Evolutionary conservation across 2,888 invertebrate species (phyloP), one percentile per base, ranked within the genome.

Genomic region (Ichneumoninae sp.): DNA sequence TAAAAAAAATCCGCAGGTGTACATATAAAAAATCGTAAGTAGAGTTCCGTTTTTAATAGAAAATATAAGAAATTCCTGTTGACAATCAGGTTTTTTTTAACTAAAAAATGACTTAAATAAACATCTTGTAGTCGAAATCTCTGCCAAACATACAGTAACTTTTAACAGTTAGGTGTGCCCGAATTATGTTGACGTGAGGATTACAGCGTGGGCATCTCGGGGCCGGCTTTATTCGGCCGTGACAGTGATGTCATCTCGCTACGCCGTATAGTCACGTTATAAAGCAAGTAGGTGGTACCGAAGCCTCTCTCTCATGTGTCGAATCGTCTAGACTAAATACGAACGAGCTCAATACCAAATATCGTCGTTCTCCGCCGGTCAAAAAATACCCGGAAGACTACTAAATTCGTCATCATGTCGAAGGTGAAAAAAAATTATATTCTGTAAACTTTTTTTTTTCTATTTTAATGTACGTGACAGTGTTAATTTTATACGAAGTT

Each of bases 171-270:
- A 40, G 7, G 65, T 16, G 47, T 2, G 19, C n/a, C n/a, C 30
- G 47, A 16, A 4, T 44, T 26, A 33, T 7, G 54, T 19, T 19
- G 44, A 66, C 30, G 52, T 22, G 54, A 13, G 36, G 77, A 71
- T 57, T n/a, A 66, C 33, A 36, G 85, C 85, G 85, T 82, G 82
- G 85, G 85, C 57, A 68, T 79, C 69, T 16, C 44, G 70, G 47
- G 57, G 52, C 54, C 65, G 22, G 22, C 62, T 40, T 69, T 79
- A 75, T 75, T 77, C 72, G 85, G 62, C 85, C 80, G 72, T 85
- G 80, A 82, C 80, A 85, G 50, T 85, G 85, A 85, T 85, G 85
- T 85, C 85, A 85, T 82, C 66, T 57, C 1, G 16, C 80, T 80
- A 57, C 72, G 7, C 40, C 2, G 40, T 40, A 40, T 40, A 40